Evolutionary conservation across 2,888 invertebrate genomes (phyloP).

Genomic region (Mellilla xanthometata): DNA sequence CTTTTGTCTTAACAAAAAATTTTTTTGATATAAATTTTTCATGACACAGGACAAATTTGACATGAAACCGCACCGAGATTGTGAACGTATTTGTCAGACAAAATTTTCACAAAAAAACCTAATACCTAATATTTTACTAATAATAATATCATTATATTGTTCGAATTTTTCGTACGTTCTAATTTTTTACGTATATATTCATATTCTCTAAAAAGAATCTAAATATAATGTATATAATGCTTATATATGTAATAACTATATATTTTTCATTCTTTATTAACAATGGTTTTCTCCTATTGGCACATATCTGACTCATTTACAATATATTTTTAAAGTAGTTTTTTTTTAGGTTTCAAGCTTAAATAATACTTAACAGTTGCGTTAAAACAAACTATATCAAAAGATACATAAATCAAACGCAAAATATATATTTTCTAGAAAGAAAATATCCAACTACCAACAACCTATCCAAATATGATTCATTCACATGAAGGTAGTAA

Average conservation of each 20-base stretch:
- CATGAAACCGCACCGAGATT: too few relatives aligned
- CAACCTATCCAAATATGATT: conserved; percentile 6
- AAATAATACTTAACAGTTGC: conserved; percentile 32
- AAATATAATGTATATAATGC: conserved; percentile 49
- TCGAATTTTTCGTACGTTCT: conserved; percentile 26
- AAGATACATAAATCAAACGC: conserved; percentile 74
- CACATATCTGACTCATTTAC: conserved; percentile 65
- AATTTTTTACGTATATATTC: conserved; percentile 35
- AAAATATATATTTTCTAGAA: conserved; percentile 25
- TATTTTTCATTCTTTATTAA: conserved; percentile 52
- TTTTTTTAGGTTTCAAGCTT: conserved; percentile 14
- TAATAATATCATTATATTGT: conserved; percentile 31
- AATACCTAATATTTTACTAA: conserved; percentile 31
- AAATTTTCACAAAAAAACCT: conserved; percentile 13
- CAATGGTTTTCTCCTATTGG: conserved; percentile 70
- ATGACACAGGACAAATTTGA: too few relatives aligned
- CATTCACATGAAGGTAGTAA: conserved; percentile 10
- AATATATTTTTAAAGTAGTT: conserved; percentile 46
- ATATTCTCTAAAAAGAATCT: conserved; percentile 39
- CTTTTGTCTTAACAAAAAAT: conserved; percentile 6
- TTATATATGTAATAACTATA: conserved; percentile 78
- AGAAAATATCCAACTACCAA: conserved; percentile 13
- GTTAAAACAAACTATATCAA: conserved; percentile 67
- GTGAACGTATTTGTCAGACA: conserved; percentile 7
- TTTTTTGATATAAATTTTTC: neutral